Percentiles rank a stretch among this genome's conserved stretches.
Evolutionary conservation across 2,797 vertebrate genomes (phyloP).

Genomic region (Pangasius larnaudii): DNA sequence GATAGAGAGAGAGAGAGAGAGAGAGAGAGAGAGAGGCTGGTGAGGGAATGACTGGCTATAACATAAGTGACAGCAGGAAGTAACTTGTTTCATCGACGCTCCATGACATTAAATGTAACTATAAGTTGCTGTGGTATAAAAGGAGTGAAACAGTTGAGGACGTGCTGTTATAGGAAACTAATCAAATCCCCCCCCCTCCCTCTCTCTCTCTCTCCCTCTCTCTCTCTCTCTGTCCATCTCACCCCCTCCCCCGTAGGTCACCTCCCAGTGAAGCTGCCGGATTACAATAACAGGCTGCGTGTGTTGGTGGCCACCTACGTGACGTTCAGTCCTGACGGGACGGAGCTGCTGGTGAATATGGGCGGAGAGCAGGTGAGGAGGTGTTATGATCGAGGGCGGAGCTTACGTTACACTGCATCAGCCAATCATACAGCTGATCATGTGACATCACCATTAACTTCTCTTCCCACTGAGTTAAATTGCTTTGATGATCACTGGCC

Average conservation of each 20-base stretch:
- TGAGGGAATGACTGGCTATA: neutral
- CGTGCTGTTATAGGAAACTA: neutral
- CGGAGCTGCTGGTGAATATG: constrained; percentile 98
- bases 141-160: neutral
- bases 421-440: neutral
- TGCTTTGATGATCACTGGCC: neutral
- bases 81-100: no score
- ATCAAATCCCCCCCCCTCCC: neutral
- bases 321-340: constrained; percentile 97
- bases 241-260: constrained; percentile 78
- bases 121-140: neutral
- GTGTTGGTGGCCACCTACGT: constrained; percentile 96
- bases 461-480: neutral
- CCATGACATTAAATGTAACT: no score
- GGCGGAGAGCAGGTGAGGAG: constrained; percentile 92
- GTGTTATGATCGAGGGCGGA: neutral
- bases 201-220: neutral
- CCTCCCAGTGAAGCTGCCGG: constrained; percentile 91
- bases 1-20: no score
- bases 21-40: neutral
- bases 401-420: neutral
- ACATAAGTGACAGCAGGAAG: no score
- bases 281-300: constrained; percentile 94
- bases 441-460: no score
- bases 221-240: no score